Conservation (phyloP, 2,888 invertebrate genomes). For the Acronicta aceris region DNA sequence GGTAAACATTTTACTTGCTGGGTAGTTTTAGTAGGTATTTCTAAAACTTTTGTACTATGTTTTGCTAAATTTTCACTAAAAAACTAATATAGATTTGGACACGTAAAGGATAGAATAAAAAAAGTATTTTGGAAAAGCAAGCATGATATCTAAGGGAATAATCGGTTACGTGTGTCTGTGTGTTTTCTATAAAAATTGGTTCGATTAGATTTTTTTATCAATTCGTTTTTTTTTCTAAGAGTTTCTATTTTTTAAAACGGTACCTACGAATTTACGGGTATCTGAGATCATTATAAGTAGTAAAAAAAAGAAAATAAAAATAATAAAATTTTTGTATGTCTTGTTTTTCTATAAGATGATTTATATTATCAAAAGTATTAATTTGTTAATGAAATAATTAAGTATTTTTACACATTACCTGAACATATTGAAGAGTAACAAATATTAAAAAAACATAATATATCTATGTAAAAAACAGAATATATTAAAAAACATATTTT, state of each 20-base stretch:
- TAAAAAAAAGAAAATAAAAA: conserved; percentile 56
- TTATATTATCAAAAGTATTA: conserved; percentile 83
- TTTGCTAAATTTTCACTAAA: conserved; percentile 89
- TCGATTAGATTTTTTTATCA: conserved; percentile 50
- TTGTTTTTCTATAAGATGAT: conserved; percentile 86
- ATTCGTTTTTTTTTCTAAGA: conserved; percentile 67
- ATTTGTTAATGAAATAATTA: conserved; percentile 85
- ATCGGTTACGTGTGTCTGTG: conserved; percentile 61
- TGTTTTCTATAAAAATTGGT: conserved; percentile 55
- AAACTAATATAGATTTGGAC: conserved; percentile 83
- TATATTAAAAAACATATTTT: conserved; percentile 82
- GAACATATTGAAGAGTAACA: conserved; percentile 83
- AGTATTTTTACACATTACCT: conserved; percentile 88
- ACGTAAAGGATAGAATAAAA: conserved; percentile 78
- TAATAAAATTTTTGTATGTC: conserved; percentile 77
- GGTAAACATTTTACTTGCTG: conserved; percentile 85
- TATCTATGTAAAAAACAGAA: conserved; percentile 84
- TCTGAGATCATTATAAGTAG: conserved; percentile 66
- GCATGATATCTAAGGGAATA: conserved; percentile 69
- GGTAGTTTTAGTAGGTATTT: conserved; percentile 87
- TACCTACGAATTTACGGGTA: conserved; percentile 75
- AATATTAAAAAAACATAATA: conserved; percentile 75
- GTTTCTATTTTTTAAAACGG: conserved; percentile 83
- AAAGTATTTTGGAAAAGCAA: conserved; percentile 73
- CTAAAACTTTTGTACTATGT: conserved; percentile 89